Percentiles rank a stretch among this genome's conserved stretches.
Conservation (phyloP, 2,888 invertebrate genomes). For the Noctua janthina region DNA sequence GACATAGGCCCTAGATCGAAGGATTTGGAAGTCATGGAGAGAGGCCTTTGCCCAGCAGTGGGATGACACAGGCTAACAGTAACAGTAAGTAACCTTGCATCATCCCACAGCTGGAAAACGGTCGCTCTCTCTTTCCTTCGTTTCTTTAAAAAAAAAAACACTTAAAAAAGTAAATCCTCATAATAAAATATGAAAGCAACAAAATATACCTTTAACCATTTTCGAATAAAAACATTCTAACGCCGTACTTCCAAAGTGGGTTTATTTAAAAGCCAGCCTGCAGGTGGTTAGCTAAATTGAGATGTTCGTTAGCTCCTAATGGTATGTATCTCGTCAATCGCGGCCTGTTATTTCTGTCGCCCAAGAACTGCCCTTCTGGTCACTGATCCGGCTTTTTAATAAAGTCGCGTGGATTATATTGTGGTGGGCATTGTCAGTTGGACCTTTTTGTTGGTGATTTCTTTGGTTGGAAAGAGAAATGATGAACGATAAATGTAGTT, state of each 20-base stretch:
- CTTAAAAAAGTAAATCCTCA: not conserved
- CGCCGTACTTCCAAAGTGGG: constrained; percentile 48
- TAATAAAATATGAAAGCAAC: not conserved
- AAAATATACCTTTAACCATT: constrained; percentile 27
- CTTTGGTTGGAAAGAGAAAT: not conserved
- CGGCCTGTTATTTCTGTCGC: constrained; percentile 80
- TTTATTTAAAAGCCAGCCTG: constrained; percentile 69
- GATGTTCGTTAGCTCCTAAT: constrained; percentile 85
- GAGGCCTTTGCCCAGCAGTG: no score
- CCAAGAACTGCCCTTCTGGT: constrained; percentile 68
- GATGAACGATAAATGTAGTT: not conserved
- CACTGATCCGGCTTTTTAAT: constrained; percentile 65
- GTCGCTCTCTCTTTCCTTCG: not conserved
- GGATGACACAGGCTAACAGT: no score
- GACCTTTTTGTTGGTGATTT: constrained; percentile 7
- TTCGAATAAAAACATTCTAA: constrained; percentile 60
- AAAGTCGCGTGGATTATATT: constrained; percentile 59
- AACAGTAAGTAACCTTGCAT: not conserved
- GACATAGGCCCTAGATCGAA: no score
- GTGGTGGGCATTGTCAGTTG: constrained; percentile 40
- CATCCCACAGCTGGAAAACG: not conserved
- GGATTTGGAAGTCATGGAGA: no score
- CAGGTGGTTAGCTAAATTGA: constrained; percentile 84
- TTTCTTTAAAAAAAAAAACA: not conserved
- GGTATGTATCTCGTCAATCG: constrained; percentile 83